Conservation (phyloP, 2,113 vertebrate species). For the Cepphus grylle region DNA sequence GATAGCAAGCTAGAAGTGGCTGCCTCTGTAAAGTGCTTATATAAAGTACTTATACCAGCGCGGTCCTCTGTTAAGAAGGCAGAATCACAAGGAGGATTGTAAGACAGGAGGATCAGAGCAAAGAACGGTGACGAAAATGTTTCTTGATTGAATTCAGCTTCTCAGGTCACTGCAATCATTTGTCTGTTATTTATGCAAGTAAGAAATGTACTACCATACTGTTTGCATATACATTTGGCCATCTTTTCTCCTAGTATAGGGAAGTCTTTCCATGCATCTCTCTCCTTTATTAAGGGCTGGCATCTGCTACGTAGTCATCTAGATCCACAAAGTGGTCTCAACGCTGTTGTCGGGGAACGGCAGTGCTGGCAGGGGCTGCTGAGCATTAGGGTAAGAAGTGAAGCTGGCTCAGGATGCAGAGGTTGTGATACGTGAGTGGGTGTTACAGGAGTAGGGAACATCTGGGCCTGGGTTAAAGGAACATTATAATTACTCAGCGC, state of each 20-base stretch:
- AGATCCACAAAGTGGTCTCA: background rate
- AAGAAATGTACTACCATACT: background rate
- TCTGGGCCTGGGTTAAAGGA: background rate
- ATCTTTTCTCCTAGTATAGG: background rate
- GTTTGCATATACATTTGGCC: background rate
- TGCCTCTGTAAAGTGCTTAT: background rate
- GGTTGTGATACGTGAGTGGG: background rate
- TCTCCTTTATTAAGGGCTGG: background rate
- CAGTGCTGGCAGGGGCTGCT: background rate
- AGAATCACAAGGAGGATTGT: background rate
- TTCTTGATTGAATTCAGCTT: background rate
- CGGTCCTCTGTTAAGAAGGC: background rate
- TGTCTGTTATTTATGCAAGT: background rate
- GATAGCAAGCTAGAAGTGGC: background rate
- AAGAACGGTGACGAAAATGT: background rate
- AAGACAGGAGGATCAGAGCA: background rate
- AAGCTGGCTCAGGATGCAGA: slow-evolving; percentile 24
- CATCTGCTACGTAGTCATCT: background rate
- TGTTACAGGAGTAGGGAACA: slow-evolving; percentile 24
- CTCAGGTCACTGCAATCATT: background rate
- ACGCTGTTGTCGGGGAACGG: background rate
- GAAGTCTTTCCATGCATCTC: background rate
- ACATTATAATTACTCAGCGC: slow-evolving; percentile 4
- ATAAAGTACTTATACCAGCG: background rate
- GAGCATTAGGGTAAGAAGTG: background rate